Evolutionary conservation across 2,888 invertebrate genomes (phyloP).

Genomic region (Philonicus albiceps): DNA sequence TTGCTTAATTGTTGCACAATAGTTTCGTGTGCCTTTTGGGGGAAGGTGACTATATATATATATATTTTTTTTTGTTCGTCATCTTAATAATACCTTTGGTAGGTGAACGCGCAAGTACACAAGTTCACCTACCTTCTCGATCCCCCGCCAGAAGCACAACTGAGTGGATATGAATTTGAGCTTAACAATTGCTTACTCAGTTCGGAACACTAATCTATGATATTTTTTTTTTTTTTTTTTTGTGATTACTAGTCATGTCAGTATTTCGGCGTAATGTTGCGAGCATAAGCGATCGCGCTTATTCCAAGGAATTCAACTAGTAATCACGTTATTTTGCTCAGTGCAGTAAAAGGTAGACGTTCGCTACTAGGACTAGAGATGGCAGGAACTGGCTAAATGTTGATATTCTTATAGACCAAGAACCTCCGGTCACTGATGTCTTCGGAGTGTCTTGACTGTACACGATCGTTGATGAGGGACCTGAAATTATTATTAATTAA

Average conservation of each 20-base stretch:
- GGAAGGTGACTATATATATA: background rate
- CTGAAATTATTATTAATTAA: background rate
- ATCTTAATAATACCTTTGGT: background rate
- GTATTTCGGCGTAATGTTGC: background rate
- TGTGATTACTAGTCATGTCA: constrained; percentile 30
- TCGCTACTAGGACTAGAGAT: constrained; percentile 38
- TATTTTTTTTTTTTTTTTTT: background rate
- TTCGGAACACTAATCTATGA: constrained; percentile 28
- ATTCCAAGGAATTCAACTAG: constrained; percentile 4
- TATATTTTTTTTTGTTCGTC: background rate
- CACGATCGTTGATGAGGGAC: constrained; percentile 36
- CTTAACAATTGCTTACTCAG: background rate
- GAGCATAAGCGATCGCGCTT: background rate
- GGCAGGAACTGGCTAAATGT: constrained; percentile 10
- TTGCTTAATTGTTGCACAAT: constrained; percentile 25
- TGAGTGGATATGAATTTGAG: constrained; percentile 25
- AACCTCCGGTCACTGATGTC: background rate
- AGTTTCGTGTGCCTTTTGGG: background rate
- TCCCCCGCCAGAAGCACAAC: constrained; percentile 1
- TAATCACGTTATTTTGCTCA: constrained; percentile 38
- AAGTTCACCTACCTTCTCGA: background rate
- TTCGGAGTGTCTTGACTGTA: background rate
- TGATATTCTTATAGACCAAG: background rate
- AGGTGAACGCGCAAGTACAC: background rate
- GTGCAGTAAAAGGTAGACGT: constrained; percentile 17